Percentiles rank a stretch among this genome's conserved stretches.
phyloP scores from a whole-genome alignment of 2,888 invertebrate genomes.

The Heliconius charithonia region DNA sequence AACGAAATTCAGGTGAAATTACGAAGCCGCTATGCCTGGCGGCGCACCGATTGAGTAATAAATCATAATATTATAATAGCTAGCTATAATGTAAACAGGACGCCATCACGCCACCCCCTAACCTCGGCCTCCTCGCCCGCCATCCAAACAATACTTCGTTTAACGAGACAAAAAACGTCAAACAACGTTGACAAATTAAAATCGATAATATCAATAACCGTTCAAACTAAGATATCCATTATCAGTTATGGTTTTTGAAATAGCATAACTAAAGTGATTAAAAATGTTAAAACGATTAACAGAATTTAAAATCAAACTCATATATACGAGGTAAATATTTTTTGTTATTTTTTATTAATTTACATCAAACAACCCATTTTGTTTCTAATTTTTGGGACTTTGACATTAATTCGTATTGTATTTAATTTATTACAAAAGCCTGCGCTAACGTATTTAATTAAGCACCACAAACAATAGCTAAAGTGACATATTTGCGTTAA shows the following conservation, averaged over 20 bases:
- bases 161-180: slow-evolving; percentile 60
- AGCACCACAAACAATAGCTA: slow-evolving; percentile 40
- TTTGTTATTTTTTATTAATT: background rate
- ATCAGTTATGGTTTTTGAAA: background rate
- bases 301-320: background rate
- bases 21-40: slow-evolving; percentile 58
- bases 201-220: slow-evolving; percentile 44
- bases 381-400: background rate
- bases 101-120: slow-evolving; percentile 52
- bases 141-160: slow-evolving; percentile 57
- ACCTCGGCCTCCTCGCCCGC: slow-evolving; percentile 52
- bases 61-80: slow-evolving; percentile 80
- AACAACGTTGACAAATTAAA: slow-evolving; percentile 52
- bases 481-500: slow-evolving; percentile 52
- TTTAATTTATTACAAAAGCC: slow-evolving; percentile 14
- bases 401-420: slow-evolving; percentile 6
- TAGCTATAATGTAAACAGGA: slow-evolving; percentile 77
- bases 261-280: background rate
- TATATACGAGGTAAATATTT: too few relatives aligned
- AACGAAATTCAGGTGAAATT: slow-evolving; percentile 73
- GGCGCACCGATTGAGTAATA: slow-evolving; percentile 78
- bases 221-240: slow-evolving; percentile 4
- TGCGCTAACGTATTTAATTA: slow-evolving; percentile 29
- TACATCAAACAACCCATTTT: background rate
- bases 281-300: background rate